Percentiles rank a stretch among this genome's conserved stretches.
Conservation (phyloP, 1,140 invertebrate genomes). For the Trinorchestia longiramus region DNA sequence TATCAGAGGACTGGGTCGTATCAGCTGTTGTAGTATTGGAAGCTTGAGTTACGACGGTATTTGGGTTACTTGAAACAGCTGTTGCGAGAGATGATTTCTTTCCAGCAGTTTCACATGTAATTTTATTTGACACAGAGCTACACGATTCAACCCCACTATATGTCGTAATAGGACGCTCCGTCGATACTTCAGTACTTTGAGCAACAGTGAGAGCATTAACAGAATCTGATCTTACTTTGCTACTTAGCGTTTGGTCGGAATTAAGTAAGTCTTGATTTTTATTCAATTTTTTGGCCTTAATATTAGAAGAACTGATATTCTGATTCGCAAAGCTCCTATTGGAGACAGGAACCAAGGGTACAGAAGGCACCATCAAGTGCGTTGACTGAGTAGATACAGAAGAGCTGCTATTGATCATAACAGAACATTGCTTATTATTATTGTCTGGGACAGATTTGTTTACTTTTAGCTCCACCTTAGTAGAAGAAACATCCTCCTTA, state of each 20-base stretch:
- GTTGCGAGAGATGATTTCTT: not conserved
- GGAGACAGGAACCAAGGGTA: conserved; percentile 4
- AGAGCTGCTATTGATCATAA: not conserved
- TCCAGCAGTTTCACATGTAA: not conserved
- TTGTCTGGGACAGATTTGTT: not conserved
- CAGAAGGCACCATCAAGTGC: conserved; percentile 25
- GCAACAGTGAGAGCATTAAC: not conserved
- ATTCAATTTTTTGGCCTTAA: conserved; percentile 2
- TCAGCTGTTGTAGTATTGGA: not conserved
- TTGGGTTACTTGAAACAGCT: not conserved
- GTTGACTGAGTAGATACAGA: conserved; percentile 17
- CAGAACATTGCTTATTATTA: not conserved
- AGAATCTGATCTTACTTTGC: not conserved
- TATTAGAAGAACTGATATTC: not conserved
- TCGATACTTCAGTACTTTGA: not conserved
- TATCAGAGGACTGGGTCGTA: not conserved
- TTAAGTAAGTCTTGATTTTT: not conserved
- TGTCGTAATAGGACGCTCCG: not conserved
- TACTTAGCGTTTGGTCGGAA: not conserved
- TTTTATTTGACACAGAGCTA: not conserved
- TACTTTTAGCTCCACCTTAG: not conserved
- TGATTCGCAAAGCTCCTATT: not conserved
- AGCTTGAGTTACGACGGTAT: not conserved
- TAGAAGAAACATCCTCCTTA: not conserved
- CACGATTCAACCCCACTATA: not conserved